Evolutionary conservation across 2,797 vertebrate species (phyloP).

Genomic region (Alauda arvensis): DNA sequence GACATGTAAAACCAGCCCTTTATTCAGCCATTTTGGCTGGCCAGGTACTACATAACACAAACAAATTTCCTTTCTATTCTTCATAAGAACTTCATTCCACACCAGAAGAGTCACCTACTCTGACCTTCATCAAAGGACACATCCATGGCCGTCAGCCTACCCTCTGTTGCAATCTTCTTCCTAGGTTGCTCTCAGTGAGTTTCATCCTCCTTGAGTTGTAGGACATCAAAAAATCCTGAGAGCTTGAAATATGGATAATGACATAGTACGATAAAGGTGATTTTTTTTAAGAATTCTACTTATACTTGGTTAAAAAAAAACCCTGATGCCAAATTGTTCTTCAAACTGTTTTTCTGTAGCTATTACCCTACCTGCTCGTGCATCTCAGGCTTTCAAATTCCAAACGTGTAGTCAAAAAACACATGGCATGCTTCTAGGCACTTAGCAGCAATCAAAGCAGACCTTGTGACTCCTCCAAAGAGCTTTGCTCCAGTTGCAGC

Average conservation of each 20-base stretch:
- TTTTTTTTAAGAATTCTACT: not conserved
- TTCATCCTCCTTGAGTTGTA: not conserved
- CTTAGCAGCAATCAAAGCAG: not conserved
- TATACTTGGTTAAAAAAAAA: not conserved
- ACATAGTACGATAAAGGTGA: not conserved
- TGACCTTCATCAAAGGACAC: not conserved
- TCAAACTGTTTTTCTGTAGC: not conserved
- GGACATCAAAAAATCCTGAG: not conserved
- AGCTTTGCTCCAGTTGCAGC: not conserved
- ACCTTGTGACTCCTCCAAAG: not conserved
- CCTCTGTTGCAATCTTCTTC: not conserved
- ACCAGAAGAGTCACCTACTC: not conserved
- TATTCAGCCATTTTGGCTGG: not conserved
- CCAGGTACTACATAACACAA: not conserved
- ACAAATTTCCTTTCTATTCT: not conserved
- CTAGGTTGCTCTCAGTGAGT: not conserved
- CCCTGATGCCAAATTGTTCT: not conserved
- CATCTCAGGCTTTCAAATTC: not conserved
- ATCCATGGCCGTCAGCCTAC: not conserved
- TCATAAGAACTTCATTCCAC: not conserved
- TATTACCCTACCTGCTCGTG: not conserved
- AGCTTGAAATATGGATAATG: not conserved
- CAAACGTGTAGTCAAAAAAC: not conserved
- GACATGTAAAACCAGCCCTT: not conserved
- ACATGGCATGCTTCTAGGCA: rapidly evolving